A percentile compares a stretch with the other conserved stretches of the same genome.
Conservation (phyloP, 2,113 vertebrate genomes). For the Bufo gargarizans region DNA sequence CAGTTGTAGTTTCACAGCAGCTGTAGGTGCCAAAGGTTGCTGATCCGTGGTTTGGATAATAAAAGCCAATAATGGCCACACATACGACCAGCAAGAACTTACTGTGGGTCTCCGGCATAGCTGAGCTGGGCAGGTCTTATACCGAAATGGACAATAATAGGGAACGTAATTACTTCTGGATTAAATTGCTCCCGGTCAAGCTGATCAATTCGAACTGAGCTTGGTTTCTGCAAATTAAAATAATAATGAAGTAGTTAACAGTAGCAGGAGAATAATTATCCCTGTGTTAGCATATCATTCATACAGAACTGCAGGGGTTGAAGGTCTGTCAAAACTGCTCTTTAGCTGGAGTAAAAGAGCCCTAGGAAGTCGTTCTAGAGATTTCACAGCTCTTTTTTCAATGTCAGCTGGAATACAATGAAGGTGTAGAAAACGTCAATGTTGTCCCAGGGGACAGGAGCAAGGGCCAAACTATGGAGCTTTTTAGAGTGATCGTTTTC, state of each 20-base stretch:
- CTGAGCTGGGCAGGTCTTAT: constrained; percentile 98
- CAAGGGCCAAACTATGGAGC: neutral
- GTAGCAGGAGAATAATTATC: neutral
- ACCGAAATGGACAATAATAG: constrained; percentile 97
- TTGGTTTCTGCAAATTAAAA: constrained; percentile 85
- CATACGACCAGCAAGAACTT: constrained; percentile 69
- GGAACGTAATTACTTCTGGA: constrained; percentile 97
- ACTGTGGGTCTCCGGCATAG: constrained; percentile 99
- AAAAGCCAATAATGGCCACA: neutral
- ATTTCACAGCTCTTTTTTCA: constrained; percentile 27
- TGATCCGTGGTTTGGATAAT: neutral
- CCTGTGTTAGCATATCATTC: neutral
- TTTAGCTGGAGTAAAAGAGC: neutral
- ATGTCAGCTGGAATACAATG: constrained; percentile 9
- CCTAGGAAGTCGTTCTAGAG: neutral
- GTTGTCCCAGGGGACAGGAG: neutral
- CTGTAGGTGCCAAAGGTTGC: too few relatives aligned
- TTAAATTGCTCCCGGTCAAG: constrained; percentile 98
- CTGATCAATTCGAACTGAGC: constrained; percentile 98
- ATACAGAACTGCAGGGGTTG: neutral
- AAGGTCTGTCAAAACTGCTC: neutral
- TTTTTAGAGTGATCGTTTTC: neutral
- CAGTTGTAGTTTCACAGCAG: too few relatives aligned
- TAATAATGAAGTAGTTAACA: constrained; percentile 39
- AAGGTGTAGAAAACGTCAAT: neutral